Conservation (phyloP, 2,113 vertebrate species). For the Strigops habroptila region DNA sequence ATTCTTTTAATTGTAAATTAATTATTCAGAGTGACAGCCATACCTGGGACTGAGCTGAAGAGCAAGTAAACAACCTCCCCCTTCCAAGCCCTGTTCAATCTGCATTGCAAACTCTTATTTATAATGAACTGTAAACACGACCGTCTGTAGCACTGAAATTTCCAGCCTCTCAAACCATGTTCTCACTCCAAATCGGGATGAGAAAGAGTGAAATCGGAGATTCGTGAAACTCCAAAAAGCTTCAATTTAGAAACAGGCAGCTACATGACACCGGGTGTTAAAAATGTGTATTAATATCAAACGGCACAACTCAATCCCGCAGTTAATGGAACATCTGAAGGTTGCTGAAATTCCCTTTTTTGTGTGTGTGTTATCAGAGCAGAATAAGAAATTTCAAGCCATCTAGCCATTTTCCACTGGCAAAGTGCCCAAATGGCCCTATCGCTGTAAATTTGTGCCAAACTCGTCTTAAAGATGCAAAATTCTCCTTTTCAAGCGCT, state of each 20-base stretch:
- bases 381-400: neutral
- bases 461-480: neutral
- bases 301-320: neutral
- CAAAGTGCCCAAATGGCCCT: neutral
- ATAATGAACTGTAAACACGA: neutral
- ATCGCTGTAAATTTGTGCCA: neutral
- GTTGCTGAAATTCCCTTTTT: neutral
- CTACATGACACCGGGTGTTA: neutral
- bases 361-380: neutral
- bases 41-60: slow-evolving; percentile 21
- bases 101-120: slow-evolving; percentile 36
- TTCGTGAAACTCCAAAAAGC: neutral
- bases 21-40: slow-evolving; percentile 34
- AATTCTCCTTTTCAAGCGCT: neutral
- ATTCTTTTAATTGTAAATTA: slow-evolving; percentile 29
- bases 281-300: slow-evolving; percentile 28
- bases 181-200: neutral
- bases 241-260: neutral
- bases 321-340: slow-evolving; percentile 7
- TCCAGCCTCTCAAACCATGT: neutral
- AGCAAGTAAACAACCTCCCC: slow-evolving; percentile 32
- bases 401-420: neutral
- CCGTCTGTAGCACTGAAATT: neutral
- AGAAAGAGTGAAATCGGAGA: neutral
- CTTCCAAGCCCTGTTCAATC: neutral